Percentiles rank a stretch among this genome's conserved stretches.
Evolutionary conservation across 2,113 vertebrate species (phyloP).

Genomic region (Indicator indicator): DNA sequence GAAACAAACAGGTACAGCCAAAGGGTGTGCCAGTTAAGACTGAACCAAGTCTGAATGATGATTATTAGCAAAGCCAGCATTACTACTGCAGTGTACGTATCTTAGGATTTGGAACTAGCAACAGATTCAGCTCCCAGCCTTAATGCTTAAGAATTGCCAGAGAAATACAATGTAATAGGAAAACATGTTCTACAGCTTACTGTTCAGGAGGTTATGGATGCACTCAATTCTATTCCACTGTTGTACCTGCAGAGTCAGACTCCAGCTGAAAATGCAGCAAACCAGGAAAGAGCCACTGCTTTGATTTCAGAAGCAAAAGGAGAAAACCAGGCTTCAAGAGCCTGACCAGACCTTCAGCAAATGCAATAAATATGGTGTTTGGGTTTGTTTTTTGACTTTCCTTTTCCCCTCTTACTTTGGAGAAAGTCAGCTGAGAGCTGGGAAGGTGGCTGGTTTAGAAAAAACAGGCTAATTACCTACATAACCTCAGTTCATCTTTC

Average conservation of each 20-base stretch:
- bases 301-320: neutral
- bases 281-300: neutral
- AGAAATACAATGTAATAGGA: neutral
- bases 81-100: neutral
- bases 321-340: neutral
- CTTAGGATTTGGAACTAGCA: neutral
- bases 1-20: neutral
- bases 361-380: neutral
- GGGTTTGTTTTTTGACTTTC: too few species aligned
- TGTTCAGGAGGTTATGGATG: neutral
- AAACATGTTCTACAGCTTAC: neutral
- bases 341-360: neutral
- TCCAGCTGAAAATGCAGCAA: neutral
- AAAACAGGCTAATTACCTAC: neutral
- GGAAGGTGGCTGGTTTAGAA: neutral
- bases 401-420: neutral
- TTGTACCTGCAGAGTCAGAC: neutral
- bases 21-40: neutral
- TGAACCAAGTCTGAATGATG: neutral
- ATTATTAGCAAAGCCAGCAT: neutral
- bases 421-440: neutral
- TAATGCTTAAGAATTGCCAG: neutral
- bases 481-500: accelerated
- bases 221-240: neutral
- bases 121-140: neutral